Conservation (phyloP, 1,140 invertebrate species). For the Plectus sambesii region DNA sequence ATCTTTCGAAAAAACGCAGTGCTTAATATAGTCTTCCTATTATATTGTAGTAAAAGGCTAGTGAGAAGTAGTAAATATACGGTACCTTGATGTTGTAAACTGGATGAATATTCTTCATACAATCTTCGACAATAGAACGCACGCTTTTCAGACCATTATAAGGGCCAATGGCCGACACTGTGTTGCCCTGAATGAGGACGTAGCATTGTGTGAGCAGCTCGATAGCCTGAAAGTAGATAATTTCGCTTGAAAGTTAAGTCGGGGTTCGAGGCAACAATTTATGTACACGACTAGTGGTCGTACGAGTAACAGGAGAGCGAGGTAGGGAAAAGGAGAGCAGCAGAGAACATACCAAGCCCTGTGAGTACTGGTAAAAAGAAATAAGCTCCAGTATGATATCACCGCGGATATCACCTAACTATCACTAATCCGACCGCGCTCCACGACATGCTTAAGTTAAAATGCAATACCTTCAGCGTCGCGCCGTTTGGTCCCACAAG, state of each 20-base stretch:
- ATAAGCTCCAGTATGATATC: too few species aligned
- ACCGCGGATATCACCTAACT: too few species aligned
- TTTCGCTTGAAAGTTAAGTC: too few species aligned
- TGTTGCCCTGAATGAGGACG: constrained; percentile 80
- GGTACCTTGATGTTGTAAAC: constrained; percentile 87
- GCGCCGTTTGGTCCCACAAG: constrained; percentile 92
- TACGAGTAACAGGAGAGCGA: constrained; percentile 6
- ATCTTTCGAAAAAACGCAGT: too few species aligned
- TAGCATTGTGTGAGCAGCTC: constrained; percentile 96
- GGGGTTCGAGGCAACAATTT: too few species aligned
- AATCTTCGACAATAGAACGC: constrained; percentile 72
- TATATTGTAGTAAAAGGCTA: constrained; percentile 24
- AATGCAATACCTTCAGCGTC: constrained; percentile 62
- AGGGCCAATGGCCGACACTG: constrained; percentile 88
- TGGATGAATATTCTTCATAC: constrained; percentile 99
- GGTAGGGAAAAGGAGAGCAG: too few species aligned
- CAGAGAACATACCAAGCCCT: neutral
- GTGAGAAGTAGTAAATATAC: constrained; percentile 6
- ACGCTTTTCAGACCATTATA: constrained; percentile 82
- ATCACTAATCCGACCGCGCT: too few species aligned
- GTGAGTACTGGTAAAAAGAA: constrained; percentile 1
- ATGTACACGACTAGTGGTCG: too few species aligned
- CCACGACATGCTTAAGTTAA: neutral
- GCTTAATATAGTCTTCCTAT: neutral
- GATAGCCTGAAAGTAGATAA: constrained; percentile 61